Evolutionary conservation across 2,888 invertebrate species (phyloP), one percentile per base, ranked within the genome.

Genomic region (Coecobrya sp.): DNA sequence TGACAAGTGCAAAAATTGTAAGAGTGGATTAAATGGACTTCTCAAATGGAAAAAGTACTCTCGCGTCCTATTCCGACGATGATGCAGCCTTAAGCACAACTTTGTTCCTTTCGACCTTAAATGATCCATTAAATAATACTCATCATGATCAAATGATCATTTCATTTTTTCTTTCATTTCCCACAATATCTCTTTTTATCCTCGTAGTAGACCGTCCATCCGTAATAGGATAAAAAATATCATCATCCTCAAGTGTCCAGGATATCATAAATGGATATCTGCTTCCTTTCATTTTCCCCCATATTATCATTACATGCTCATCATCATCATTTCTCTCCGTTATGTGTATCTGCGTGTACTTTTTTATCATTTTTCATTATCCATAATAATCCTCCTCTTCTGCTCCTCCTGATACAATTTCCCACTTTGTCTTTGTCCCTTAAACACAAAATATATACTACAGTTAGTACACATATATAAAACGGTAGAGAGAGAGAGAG

Each of bases 161-260:
- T 52, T 82, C 55, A 36, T 81, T 49, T 68, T 59, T 73, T 82
- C 45, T 89, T 65, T 62, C 45, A 86, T 79, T 91, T 76, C 45
- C 11, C 65, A 70, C 73, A 73, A 5, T 45, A 73, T 42, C 42
- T 73, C 42, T 73, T n/a, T 79, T 55, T 52, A 16, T 79, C 52
- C 30, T 25, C 16, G 36, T 16, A 73, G 59, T 52, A 25, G 27
- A 13, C 62, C n/a, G 62, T 62, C 73, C 10, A 68, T 65, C 59
- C 11, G 27, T 91, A 87, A 91, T 87, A 45, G 65, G 91, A 91
- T 91, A 91, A 91, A 91, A 91, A 91, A 91, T 81, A 65, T 81
- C 68, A 91, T 89, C 82, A 82, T 68, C 70, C 76, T 86, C 90
- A 91, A 85, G 89, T 89, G 89, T 84, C 89, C 89, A 89, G 89